Evolutionary conservation across 2,888 invertebrate species (phyloP), one percentile per base, ranked within the genome.

Genomic region (Corythucha ciliata): DNA sequence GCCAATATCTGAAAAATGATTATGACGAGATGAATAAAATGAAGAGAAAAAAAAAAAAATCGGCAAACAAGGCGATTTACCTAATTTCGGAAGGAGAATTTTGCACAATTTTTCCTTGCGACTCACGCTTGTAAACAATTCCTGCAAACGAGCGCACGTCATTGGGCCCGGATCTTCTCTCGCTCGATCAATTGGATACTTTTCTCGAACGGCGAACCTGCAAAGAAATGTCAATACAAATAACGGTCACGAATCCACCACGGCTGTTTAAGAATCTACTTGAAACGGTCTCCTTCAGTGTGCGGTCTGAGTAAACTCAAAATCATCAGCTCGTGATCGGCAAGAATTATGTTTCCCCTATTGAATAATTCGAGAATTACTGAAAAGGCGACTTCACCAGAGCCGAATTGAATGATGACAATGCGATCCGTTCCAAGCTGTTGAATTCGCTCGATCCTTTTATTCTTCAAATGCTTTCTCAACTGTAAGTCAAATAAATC

Each of bases 401-500:
- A 80, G 10, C 98, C 98, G 71, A 99, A 99, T 69, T 94, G 90
- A 42, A 99, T 70, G 69, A 94, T 88, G 12, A 99, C 78, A 41
- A 98, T 85, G 66, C 98, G 79, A 70, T 99, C 98, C 4, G 83
- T 77, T 2, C 97, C 97, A 0, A 98, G 68, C 70, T 97, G 96
- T 2, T 70, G 72, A 0, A 96, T 71, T 41, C 74, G 77, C 69
- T 96, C 96, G 2, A 98, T 70, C 3, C 98, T 79, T 67, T 96
- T 92, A 69, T 96, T 94, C 66, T 88, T 89, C 34, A 99, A 72
- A 70, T 98, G 98, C 70, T 99, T 99, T 46, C 98, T 74, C 67
- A 98, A 74, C 86, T 88, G 67, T 16, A 74, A 72, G 6, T n/a
- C n/a, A n/a, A n/a, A n/a, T n/a, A n/a, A n/a, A 29, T n/a, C 12